Evolutionary conservation across 2,113 vertebrate species (phyloP).

Genomic region (Alethe diademata): DNA sequence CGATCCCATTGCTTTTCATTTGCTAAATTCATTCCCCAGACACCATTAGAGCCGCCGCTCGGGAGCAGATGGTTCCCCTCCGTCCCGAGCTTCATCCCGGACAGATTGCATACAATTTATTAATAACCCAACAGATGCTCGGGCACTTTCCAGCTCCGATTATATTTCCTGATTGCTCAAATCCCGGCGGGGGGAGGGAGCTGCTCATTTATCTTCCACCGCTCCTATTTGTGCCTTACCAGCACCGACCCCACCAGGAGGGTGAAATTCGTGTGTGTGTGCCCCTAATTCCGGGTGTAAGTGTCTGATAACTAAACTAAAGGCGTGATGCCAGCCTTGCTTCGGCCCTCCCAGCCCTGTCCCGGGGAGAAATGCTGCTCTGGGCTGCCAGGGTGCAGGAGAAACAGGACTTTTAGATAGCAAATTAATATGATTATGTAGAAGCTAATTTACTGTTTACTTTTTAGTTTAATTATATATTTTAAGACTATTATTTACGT

Average conservation of each 20-base stretch:
- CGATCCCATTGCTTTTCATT: not conserved
- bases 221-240: not conserved
- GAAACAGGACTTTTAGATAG: too few species aligned
- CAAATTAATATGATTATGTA: too few species aligned
- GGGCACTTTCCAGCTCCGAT: conserved; percentile 47
- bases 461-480: too few species aligned
- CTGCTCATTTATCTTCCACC: not conserved
- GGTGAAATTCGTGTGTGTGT: not conserved
- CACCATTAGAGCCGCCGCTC: not conserved
- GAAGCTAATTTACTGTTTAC: too few species aligned
- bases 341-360: not conserved
- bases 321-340: not conserved
- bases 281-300: not conserved
- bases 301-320: not conserved
- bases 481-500: too few species aligned
- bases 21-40: not conserved
- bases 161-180: conserved; percentile 62
- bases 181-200: not conserved
- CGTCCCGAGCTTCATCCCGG: conserved; percentile 3
- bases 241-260: not conserved
- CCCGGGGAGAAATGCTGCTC: accelerated
- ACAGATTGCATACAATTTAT: conserved; percentile 69
- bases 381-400: not conserved
- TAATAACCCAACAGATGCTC: conserved; percentile 68
- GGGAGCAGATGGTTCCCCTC: conserved; percentile 54